A percentile compares a stretch with the other conserved stretches of the same genome.
These are phyloP conservation scores for Hypolimnas misippus DNA, from an alignment of 2,888 invertebrate genomes.

Conservation along the genomic window DNA sequence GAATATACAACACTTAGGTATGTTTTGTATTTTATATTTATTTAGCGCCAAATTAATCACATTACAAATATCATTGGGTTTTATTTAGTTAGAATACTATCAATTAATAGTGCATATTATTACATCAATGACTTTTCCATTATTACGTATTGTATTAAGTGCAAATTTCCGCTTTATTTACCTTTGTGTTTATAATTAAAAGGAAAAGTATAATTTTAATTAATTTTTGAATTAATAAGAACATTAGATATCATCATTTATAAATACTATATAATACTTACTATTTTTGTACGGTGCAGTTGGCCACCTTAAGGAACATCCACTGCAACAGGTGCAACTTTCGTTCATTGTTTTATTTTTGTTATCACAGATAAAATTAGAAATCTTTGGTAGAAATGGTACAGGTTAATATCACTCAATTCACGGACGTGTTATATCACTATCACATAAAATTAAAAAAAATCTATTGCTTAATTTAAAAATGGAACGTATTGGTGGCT, in stretches of 20 bases:
- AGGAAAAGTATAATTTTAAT: background rate
- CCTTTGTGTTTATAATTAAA: background rate
- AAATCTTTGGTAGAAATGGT: conserved; percentile 57
- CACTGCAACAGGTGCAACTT: conserved; percentile 59
- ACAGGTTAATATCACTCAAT: conserved; percentile 36
- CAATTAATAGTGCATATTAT: conserved; percentile 16
- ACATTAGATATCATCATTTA: background rate
- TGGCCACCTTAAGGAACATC: conserved; percentile 58
- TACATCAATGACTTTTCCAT: conserved; percentile 25
- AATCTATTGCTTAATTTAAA: conserved; percentile 43
- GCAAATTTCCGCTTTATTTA: conserved; percentile 5
- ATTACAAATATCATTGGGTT: conserved; percentile 32
- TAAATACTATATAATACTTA: conserved; percentile 51
- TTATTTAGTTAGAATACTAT: conserved; percentile 34
- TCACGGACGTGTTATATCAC: conserved; percentile 53
- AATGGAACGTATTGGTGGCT: conserved; percentile 41
- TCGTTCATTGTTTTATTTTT: conserved; percentile 58
- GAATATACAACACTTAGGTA: too few relatives aligned
- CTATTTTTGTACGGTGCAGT: conserved; percentile 54
- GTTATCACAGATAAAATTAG: conserved; percentile 66
- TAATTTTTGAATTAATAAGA: background rate
- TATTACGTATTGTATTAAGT: conserved; percentile 12
- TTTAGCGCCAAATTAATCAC: background rate
- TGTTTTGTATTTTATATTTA: too few relatives aligned
- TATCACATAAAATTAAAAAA: conserved; percentile 53